phyloP scores from a whole-genome alignment of 2,797 vertebrate species.

The Molossus alvarezi region DNA sequence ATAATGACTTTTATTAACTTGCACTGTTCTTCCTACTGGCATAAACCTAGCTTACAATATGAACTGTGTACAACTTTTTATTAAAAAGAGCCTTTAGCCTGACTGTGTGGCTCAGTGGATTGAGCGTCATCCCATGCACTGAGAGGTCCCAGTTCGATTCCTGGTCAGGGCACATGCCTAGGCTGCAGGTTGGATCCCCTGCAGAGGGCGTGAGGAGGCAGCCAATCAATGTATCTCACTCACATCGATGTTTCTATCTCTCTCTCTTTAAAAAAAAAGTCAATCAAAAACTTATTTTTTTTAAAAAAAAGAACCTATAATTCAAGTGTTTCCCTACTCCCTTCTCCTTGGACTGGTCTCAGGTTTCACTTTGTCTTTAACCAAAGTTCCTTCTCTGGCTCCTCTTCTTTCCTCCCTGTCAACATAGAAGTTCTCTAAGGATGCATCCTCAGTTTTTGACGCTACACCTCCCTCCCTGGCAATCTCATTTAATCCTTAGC shows the following conservation, averaged over 20 bases:
- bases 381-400: slow-evolving; percentile 3
- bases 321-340: background rate
- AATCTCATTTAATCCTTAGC: background rate
- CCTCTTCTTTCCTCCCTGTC: background rate
- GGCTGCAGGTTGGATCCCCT: too few species aligned
- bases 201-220: too few species aligned
- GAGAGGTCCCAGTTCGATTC: too few species aligned
- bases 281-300: background rate
- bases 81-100: background rate
- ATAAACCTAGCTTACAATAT: background rate
- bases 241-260: too few species aligned
- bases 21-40: background rate
- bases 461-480: background rate
- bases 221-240: too few species aligned
- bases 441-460: background rate
- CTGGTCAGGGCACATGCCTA: too few species aligned
- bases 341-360: background rate
- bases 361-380: slow-evolving; percentile 4
- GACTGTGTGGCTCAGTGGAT: too few species aligned
- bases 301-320: background rate
- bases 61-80: slow-evolving; percentile 20
- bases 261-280: too few species aligned
- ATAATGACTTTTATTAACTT: background rate
- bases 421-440: background rate
- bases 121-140: too few species aligned